Base-by-base conservation (phyloP, 2,888 invertebrate genomes). In the Gastrophysa polygoni region DNA sequence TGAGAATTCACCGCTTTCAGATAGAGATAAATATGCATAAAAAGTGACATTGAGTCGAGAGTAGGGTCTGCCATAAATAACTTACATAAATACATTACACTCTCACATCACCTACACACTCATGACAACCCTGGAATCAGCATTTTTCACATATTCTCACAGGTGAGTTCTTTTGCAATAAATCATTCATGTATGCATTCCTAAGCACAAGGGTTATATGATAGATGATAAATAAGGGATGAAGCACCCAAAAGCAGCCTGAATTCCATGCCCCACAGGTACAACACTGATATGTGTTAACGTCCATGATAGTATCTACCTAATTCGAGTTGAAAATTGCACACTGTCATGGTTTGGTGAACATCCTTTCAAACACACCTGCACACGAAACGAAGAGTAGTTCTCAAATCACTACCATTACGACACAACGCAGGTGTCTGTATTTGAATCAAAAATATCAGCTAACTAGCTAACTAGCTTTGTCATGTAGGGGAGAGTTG, bases 291-390 rank as follows among this genome's bases (percentile, higher is more conserved):
- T 52, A 57, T 59, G 58, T 58, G 62, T 59, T 63, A n/a, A 59
- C 59, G 51, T 38, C 46, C 34, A 48, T 18, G 63, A 59, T 63
- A 59, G 16, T 56, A 59, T 63, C 59, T 52, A 24, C 52, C 52
- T 47, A 47, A 57, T 38, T 51, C 47, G 50, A 56, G 29, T 56
- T 58, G 58, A 64, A 64, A 61, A 61, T 61, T 61, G 59, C 62
- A 62, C 49, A 65, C 59, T 65, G 65, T 65, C 65, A 65, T 62
- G 65, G 59, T 65, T 59, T 62, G 55, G 59, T 73, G 69, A 73
- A 73, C 75, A 75, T 73, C 74, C 74, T 73, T 69, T 68, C 68
- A 66, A 62, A 57, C 59, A 71, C 71, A 72, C 72, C 71, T 72
- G 72, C 70, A 69, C 68, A 48, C n/a, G n/a, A n/a, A n/a, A n/a